Conservation (phyloP, 2,797 vertebrate genomes). For the Sebastes diploproa region DNA sequence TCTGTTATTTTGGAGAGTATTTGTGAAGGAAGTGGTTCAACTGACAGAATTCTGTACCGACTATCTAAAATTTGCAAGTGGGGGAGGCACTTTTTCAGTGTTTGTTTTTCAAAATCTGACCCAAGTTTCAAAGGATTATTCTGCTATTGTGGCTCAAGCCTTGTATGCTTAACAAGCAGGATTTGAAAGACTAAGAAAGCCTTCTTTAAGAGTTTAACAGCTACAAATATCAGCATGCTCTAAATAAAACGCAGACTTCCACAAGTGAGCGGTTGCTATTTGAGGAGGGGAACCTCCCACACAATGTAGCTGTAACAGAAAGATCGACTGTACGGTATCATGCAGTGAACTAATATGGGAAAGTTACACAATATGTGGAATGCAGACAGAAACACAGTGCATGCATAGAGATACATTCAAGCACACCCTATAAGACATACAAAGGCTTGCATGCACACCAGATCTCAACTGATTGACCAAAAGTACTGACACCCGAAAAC, state of each 20-base stretch:
- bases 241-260: constrained; percentile 18
- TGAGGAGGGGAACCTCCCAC: constrained; percentile 26
- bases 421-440: constrained; percentile 51
- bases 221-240: constrained; percentile 21
- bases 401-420: constrained; percentile 66
- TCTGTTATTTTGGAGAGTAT: neutral
- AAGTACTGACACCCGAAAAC: constrained; percentile 21
- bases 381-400: constrained; percentile 32
- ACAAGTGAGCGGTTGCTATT: constrained; percentile 13
- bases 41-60: constrained; percentile 18
- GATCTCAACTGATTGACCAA: constrained; percentile 17
- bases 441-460: constrained; percentile 53
- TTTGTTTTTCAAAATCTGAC: constrained; percentile 17
- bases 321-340: constrained; percentile 14
- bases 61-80: neutral
- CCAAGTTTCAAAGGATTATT: constrained; percentile 8
- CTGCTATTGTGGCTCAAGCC: neutral
- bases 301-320: constrained; percentile 8
- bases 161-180: constrained; percentile 7
- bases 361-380: constrained; percentile 40
- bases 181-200: constrained; percentile 19
- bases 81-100: constrained; percentile 60
- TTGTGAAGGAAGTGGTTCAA: neutral
- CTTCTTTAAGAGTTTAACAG: neutral
- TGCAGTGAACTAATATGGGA: constrained; percentile 16